These are phyloP conservation scores for Neosilurus mollespiculum DNA, from an alignment of 2,797 vertebrate genomes.

Conservation along the genomic window DNA sequence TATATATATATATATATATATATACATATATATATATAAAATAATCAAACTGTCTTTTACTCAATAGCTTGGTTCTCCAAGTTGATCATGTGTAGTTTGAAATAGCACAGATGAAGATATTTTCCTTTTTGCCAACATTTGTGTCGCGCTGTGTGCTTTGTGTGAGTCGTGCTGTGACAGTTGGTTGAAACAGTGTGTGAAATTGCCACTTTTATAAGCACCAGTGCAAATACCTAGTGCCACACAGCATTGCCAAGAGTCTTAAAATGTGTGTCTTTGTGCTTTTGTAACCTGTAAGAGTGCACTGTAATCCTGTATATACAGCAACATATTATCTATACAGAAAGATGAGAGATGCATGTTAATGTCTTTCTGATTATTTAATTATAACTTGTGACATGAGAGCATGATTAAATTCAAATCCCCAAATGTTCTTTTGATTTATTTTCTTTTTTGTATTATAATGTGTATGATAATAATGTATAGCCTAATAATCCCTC, in stretches of 20 bases:
- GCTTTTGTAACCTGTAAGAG: slow-evolving; percentile 20
- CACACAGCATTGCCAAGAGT: slow-evolving; percentile 20
- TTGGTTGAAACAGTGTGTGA: slow-evolving; percentile 36
- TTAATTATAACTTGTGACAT: background rate
- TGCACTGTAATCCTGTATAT: slow-evolving; percentile 26
- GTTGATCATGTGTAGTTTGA: slow-evolving; percentile 10
- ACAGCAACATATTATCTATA: background rate
- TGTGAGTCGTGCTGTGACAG: slow-evolving; percentile 38
- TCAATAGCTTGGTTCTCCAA: slow-evolving; percentile 23
- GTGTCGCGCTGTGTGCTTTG: slow-evolving; percentile 16
- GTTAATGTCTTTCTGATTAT: slow-evolving; percentile 1
- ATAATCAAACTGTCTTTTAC: slow-evolving; percentile 12
- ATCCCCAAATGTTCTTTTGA: background rate
- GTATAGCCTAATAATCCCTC: slow-evolving; percentile 23
- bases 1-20: too few species aligned
- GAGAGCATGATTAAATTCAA: background rate
- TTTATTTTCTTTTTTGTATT: background rate
- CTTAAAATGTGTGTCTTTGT: slow-evolving; percentile 12
- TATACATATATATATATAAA: too few species aligned
- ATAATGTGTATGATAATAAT: slow-evolving; percentile 21
- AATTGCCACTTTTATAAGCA: slow-evolving; percentile 19
- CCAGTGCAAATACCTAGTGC: slow-evolving; percentile 10
- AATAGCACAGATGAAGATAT: slow-evolving; percentile 24
- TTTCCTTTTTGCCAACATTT: slow-evolving; percentile 1
- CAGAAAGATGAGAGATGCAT: background rate